Evolutionary conservation across 2,888 invertebrate genomes (phyloP), one percentile per base, ranked within the genome.

Genomic region (Noctua janthina): DNA sequence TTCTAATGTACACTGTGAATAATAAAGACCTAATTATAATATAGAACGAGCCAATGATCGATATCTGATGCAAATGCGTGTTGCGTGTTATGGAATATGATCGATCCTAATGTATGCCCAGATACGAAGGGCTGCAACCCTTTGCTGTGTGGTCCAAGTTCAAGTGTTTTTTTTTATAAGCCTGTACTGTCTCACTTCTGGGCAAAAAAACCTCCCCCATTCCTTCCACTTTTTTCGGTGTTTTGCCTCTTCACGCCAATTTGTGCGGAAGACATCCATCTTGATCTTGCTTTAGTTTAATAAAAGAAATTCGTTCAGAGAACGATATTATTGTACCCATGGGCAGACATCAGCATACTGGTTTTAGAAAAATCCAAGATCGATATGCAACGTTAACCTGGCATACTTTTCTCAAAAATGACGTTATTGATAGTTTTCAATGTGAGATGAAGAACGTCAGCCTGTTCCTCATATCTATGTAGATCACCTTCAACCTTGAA

Each of bases 101-200:
- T 93, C 92, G 93, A 93, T 93, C 87, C 83, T 92, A 92, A 93
- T 91, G 91, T 91, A 92, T 92, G 86, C 87, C 81, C 78, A 84
- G 88, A 74, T 85, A 78, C 77, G 79, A 76, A 84, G 90, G 82
- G 83, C 83, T 72, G 77, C 79, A 82, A 77, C 78, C 88, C 81
- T 86, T 89, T 79, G 76, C 77, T 66, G 70, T 77, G 68, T 83
- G 87, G 87, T 79, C 69, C 78, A 90, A 88, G 90, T 75, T 49
- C 49, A 35, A 71, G 17, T 66, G 46, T 7, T 43, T 49, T 15
- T 15, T 15, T 13, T 59, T 56, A 23, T 29, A 6, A 6, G 6
- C 6, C n/a, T 59, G 59, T n/a, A 20, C 54, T 54, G 54, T 51
- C 51, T 0, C 1, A 56, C 23, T 56, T 1, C 11, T 59, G 59